Percentiles rank a stretch among this genome's conserved stretches.
Conservation (phyloP, 2,113 vertebrate species). For the Centropus unirufus region DNA sequence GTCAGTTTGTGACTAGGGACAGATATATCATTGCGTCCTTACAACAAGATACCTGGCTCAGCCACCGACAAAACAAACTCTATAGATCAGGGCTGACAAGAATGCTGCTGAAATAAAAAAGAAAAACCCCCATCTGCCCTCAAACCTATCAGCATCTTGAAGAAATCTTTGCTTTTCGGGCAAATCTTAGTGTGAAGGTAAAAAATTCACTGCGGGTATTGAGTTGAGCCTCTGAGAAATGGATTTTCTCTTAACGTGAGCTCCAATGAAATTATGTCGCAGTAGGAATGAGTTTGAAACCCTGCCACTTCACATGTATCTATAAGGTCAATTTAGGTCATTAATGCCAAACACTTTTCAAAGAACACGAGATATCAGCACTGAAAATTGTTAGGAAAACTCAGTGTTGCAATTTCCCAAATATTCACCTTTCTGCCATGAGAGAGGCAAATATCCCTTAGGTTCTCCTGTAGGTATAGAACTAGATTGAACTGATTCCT, state of each 20-base stretch:
- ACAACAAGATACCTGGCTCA: background rate
- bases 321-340: background rate
- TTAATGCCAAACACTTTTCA: background rate
- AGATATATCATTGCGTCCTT: slow-evolving; percentile 5
- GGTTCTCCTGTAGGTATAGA: background rate
- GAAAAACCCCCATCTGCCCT: accelerated
- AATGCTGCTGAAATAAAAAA: background rate
- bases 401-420: background rate
- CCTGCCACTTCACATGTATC: background rate
- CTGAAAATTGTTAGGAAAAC: background rate
- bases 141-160: background rate
- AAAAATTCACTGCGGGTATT: background rate
- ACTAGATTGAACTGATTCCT: background rate
- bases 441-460: background rate
- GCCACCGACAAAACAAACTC: slow-evolving; percentile 26
- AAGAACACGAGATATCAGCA: background rate
- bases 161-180: background rate
- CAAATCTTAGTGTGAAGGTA: background rate
- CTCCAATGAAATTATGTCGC: background rate
- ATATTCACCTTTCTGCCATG: background rate
- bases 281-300: background rate
- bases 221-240: background rate
- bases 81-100: background rate
- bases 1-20: background rate
- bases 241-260: background rate